Evolutionary conservation across 2,113 vertebrate species (phyloP).

Genomic region (Phasianus colchicus): DNA sequence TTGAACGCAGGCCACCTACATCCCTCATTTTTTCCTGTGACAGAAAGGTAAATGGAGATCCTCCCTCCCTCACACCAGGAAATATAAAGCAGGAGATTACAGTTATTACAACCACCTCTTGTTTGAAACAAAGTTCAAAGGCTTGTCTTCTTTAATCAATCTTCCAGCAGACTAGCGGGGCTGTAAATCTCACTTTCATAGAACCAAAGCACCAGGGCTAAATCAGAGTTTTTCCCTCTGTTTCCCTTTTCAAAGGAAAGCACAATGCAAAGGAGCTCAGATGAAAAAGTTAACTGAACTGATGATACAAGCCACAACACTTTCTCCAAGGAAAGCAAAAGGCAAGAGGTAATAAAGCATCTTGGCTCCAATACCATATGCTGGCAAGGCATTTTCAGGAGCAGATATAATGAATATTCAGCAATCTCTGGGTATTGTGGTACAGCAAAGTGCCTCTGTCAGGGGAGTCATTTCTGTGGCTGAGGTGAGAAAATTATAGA

Average conservation of each 20-base stretch:
- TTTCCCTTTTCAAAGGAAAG: slow-evolving; percentile 42
- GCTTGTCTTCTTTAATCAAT: slow-evolving; percentile 71
- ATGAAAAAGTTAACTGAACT: neutral
- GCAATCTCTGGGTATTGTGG: slow-evolving; percentile 39
- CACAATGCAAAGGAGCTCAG: neutral
- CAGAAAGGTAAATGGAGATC: slow-evolving; percentile 36
- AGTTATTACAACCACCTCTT: slow-evolving; percentile 63
- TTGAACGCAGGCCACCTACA: neutral
- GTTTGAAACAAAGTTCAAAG: slow-evolving; percentile 72
- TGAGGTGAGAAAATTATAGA: slow-evolving; percentile 60
- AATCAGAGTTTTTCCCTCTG: neutral
- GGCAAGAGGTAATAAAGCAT: slow-evolving; percentile 31
- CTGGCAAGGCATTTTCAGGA: slow-evolving; percentile 24
- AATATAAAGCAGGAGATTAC: slow-evolving; percentile 35
- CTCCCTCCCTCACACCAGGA: neutral
- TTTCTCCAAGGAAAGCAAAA: slow-evolving; percentile 6
- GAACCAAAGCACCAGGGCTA: slow-evolving; percentile 37
- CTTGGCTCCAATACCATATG: neutral
- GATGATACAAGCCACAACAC: neutral
- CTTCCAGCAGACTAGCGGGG: slow-evolving; percentile 44
- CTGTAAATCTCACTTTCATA: slow-evolving; percentile 71
- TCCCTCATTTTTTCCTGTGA: neutral
- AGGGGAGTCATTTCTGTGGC: slow-evolving; percentile 32
- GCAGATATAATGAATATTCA: slow-evolving; percentile 59
- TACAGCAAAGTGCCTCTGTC: slow-evolving; percentile 47